A percentile compares a stretch with the other conserved stretches of the same genome.
Evolutionary conservation across 2,113 vertebrate species (phyloP).

Genomic region (Erpornis zantholeuca): DNA sequence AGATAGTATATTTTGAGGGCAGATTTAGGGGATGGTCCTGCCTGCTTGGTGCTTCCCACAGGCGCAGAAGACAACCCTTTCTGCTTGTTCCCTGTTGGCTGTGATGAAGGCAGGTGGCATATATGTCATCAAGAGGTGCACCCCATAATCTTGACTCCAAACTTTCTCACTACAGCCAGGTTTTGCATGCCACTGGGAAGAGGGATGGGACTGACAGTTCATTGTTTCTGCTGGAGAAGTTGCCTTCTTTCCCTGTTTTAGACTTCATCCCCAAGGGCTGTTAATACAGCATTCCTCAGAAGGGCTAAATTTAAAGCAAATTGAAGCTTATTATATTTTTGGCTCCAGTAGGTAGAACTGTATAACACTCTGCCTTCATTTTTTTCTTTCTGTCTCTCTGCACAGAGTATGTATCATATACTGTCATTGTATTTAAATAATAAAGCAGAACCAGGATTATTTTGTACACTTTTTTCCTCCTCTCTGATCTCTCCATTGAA

Average conservation of each 20-base stretch:
- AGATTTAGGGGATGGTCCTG: not conserved
- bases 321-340: constrained; percentile 30
- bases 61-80: not conserved
- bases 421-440: constrained; percentile 70
- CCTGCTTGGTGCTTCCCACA: not conserved
- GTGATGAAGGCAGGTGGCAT: not conserved
- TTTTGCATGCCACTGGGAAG: not conserved
- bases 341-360: constrained; percentile 31
- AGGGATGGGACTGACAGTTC: not conserved
- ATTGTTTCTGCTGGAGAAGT: constrained; percentile 6
- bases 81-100: not conserved
- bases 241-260: constrained; percentile 27
- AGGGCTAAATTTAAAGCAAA: constrained; percentile 43
- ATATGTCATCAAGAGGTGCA: not conserved
- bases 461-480: constrained; percentile 57
- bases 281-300: constrained; percentile 29
- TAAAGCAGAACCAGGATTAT: constrained; percentile 66
- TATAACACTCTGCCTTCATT: not conserved
- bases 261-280: not conserved
- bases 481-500: constrained; percentile 69
- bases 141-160: not conserved
- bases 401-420: constrained; percentile 14
- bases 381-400: constrained; percentile 3
- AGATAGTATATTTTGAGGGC: not conserved
- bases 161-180: not conserved